Base-by-base conservation (phyloP, 2,113 vertebrate genomes). In the Pelusios castaneus region DNA sequence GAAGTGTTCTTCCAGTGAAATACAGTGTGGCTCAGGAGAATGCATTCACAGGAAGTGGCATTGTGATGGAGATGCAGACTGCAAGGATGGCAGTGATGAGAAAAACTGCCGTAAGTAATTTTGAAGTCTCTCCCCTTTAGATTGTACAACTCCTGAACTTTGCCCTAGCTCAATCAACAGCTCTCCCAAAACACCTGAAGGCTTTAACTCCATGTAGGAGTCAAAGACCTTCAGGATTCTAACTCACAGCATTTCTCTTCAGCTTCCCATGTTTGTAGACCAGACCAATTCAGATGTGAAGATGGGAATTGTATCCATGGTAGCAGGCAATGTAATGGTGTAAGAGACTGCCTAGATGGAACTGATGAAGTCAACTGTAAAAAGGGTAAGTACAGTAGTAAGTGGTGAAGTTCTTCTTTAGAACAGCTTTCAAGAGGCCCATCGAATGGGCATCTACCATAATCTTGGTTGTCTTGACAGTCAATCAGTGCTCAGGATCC, bases 21-120 rank as follows among this genome's bases (percentile, higher is more conserved):
- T 99, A 95, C 99, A 98, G 93, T 99, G 99, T 2, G 93, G 97
- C 82, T 99, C 99, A 0, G 99, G 99, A 47, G 99, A 99, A 89
- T 99, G 99, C 82, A 99, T 99, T 83, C 99, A 99, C 95, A 98
- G 98, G 92, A 99, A 99, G 93, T 99, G 99, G 99, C 98, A 99
- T n/a, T 99, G 99, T 51, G 99, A 99, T 1, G 99, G 99, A 9
- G 99, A 99, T 78, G 95, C 98, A 0, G 99, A 99, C 97, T 99
- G 99, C 98, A 99, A 99, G 95, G 99, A 99, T 0, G 98, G 98
- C 93, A 99, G 99, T 11, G 99, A 99, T 29, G 99, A 99, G 95
- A 96, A 98, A 60, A 99, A 99, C 97, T 99, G 99, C 96, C 99
- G 99, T 99, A 98, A 97, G 99, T 99, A 77, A 63, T 77, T 16